Percentiles rank a stretch among this genome's conserved stretches.
These are phyloP conservation scores for Drosophila rubida DNA, from an alignment of 2,888 invertebrate genomes.

Conservation along the genomic window DNA sequence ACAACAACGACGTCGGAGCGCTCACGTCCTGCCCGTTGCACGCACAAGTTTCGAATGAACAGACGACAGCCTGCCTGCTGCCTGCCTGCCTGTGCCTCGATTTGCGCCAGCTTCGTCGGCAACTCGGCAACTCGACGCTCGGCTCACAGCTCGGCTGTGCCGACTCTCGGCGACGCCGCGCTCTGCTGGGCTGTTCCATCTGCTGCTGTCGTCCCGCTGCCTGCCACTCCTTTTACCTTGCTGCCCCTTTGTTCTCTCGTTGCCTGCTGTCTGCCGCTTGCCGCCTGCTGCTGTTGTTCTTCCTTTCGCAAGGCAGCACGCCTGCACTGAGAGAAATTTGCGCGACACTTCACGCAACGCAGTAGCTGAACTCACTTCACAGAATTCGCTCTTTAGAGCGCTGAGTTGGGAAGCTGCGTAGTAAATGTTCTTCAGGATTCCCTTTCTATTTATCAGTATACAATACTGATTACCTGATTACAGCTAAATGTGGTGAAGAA, in stretches of 20 bases:
- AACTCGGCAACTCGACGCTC: background rate
- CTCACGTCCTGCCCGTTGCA: slow-evolving; percentile 81
- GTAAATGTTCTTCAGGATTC: too few species aligned
- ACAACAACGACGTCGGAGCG: slow-evolving; percentile 11
- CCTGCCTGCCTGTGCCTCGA: slow-evolving; percentile 27
- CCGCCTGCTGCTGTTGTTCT: background rate
- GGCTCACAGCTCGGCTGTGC: slow-evolving; percentile 3
- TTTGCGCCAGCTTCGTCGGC: slow-evolving; percentile 25
- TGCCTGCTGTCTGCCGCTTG: slow-evolving; percentile 25
- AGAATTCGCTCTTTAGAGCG: too few species aligned
- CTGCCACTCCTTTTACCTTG: slow-evolving; percentile 45
- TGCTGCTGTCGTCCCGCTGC: slow-evolving; percentile 37
- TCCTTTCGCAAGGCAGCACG: background rate
- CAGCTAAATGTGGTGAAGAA: too few species aligned
- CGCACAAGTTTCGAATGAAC: slow-evolving; percentile 81
- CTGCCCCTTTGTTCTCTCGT: slow-evolving; percentile 37
- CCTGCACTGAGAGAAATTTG: background rate
- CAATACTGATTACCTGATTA: too few species aligned
- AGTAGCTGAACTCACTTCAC: background rate
- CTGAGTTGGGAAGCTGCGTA: too few species aligned
- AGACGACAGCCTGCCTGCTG: slow-evolving; percentile 32
- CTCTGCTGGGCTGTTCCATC: slow-evolving; percentile 41
- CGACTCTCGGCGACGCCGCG: background rate
- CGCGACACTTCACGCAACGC: background rate
- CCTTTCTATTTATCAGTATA: too few species aligned